Evolutionary conservation across 1,140 invertebrate species (phyloP), one percentile per base, ranked within the genome.

Genomic region (Harlomillsia oculata): DNA sequence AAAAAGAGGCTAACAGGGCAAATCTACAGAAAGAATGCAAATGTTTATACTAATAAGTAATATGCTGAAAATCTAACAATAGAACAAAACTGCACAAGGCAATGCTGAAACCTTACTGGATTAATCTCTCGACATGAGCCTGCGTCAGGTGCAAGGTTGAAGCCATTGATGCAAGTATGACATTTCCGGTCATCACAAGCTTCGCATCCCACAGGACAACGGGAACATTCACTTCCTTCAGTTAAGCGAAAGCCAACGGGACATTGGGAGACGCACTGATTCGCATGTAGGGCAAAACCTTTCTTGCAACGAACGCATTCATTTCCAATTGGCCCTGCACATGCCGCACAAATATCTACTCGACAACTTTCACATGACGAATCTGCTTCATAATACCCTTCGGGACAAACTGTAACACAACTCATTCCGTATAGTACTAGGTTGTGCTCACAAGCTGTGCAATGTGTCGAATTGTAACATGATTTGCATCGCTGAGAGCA

Each of bases 401-500:
- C 63, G 2, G 88, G 88, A 75, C 89, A 93, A 1, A 83, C 77
- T 2, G 85, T 82, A 53, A 83, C 77, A 71, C 89, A 92, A 64
- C 82, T 82, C 63, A 83, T 83, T 53, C 85, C 80, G 66, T 84
- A 79, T 62, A 91, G 77, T 14, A 89, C 80, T 44, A 88, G 73
- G 67, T 88, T 85, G 72, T 85, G 82, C 60, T 87, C 85, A 67
- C 87, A 91, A 59, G 82, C 85, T 16, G 83, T 85, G 68, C 87
- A 91, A 62, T 79, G 78, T 64, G 86, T 84, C 55, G 82, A 72
- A 49, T 87, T 84, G 66, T 85, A 82, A 69, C 87, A 90, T 20
- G 82, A 84, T 5, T 79, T 83, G 67, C 87, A 90, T 65, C 88
- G 85, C 5, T 82, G 77, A 55, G 82, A 79, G 69, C 87, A 90